phyloP scores from a whole-genome alignment of 1,140 invertebrate genomes.

The Ctenoplectra terminalis region DNA sequence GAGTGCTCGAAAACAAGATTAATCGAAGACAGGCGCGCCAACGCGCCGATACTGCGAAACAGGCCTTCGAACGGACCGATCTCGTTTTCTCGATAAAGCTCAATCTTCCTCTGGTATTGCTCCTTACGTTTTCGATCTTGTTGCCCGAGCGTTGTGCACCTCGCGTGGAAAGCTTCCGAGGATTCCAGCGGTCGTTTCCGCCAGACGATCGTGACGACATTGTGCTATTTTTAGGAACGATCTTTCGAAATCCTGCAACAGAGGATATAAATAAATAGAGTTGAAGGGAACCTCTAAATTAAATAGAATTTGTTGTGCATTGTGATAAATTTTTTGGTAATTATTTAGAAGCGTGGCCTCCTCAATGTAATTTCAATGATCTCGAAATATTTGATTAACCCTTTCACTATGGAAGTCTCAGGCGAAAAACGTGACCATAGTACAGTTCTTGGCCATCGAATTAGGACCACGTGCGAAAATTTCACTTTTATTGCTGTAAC shows the following conservation, averaged over 20 bases:
- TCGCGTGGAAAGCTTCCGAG: background rate
- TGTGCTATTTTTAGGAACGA: background rate
- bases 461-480: too few species aligned
- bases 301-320: too few species aligned
- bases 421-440: too few species aligned
- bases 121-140: background rate
- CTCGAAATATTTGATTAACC: too few species aligned
- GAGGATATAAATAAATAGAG: too few species aligned
- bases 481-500: too few species aligned
- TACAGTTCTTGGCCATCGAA: too few species aligned
- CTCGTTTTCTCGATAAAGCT: background rate
- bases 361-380: too few species aligned
- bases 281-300: too few species aligned
- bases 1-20: constrained; percentile 36
- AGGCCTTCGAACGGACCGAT: background rate
- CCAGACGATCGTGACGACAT: background rate
- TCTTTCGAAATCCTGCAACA: background rate
- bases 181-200: background rate
- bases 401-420: too few species aligned
- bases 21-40: constrained; percentile 15
- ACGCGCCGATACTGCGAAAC: background rate
- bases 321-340: too few species aligned
- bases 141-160: background rate
- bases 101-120: background rate
- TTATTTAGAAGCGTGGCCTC: too few species aligned